Conservation (phyloP, 2,888 invertebrate species). For the Heterodera filipjevi region DNA sequence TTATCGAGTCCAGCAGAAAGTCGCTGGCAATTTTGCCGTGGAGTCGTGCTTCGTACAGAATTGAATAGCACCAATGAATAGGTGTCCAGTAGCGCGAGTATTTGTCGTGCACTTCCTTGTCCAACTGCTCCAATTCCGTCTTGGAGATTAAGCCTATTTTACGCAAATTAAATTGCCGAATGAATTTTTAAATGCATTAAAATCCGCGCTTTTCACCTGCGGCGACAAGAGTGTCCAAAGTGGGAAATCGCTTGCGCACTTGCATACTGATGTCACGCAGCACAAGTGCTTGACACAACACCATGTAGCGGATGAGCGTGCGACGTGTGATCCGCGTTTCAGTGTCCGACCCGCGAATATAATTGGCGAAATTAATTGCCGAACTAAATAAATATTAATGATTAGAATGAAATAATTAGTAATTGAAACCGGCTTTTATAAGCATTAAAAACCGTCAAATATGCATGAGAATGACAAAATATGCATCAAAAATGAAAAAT, state of each 20-base stretch:
- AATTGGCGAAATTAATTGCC: constrained; percentile 57
- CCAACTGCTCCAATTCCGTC: constrained; percentile 43
- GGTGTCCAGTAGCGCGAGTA: constrained; percentile 61
- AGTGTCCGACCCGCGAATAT: constrained; percentile 56
- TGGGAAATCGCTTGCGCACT: constrained; percentile 48
- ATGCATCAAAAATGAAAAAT: no score
- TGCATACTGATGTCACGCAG: constrained; percentile 52
- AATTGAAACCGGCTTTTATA: no score
- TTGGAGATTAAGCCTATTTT: constrained; percentile 45
- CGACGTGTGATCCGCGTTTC: constrained; percentile 55
- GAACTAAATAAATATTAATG: constrained; percentile 47
- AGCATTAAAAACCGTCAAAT: no score
- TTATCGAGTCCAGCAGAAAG: constrained; percentile 55
- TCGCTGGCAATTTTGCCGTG: constrained; percentile 47
- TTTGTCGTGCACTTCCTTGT: constrained; percentile 54
- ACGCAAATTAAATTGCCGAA: constrained; percentile 28
- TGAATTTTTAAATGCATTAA: background rate
- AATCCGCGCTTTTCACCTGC: constrained; percentile 37
- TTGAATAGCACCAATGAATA: constrained; percentile 53
- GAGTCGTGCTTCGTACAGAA: constrained; percentile 46
- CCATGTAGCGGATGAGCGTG: constrained; percentile 56
- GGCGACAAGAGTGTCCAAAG: constrained; percentile 47
- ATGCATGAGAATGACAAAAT: no score
- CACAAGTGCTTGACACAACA: constrained; percentile 55
- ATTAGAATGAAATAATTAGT: constrained; percentile 12